These are phyloP conservation scores for Brachyistius frenatus DNA, from an alignment of 2,113 vertebrate species.

Conservation along the genomic window DNA sequence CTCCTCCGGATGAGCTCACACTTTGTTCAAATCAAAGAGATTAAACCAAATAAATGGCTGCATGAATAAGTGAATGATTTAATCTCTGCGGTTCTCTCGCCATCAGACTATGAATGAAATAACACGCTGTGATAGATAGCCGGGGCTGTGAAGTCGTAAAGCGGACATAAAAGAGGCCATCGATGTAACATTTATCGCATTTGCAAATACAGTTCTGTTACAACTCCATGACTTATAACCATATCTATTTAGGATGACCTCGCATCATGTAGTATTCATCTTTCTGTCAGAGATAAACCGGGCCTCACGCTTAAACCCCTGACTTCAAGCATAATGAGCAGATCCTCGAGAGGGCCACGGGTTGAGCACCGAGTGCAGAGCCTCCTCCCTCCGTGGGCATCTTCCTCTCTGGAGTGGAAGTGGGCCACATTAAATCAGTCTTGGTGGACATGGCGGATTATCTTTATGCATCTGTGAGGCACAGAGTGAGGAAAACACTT, in stretches of 20 bases:
- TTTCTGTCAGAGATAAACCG: conserved; percentile 34
- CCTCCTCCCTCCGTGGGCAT: background rate
- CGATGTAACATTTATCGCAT: conserved; percentile 59
- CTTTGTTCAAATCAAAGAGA: conserved; percentile 42
- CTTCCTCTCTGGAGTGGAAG: conserved; percentile 53
- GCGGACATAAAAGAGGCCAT: conserved; percentile 56
- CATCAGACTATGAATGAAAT: conserved; percentile 37
- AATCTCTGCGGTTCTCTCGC: conserved; percentile 21
- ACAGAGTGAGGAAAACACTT: conserved; percentile 66
- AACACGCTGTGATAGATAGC: conserved; percentile 51
- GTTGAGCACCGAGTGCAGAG: conserved; percentile 11
- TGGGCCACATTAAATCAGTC: conserved; percentile 66
- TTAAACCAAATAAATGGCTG: conserved; percentile 45
- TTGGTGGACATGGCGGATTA: conserved; percentile 62
- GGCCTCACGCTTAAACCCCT: conserved; percentile 27
- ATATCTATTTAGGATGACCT: conserved; percentile 47
- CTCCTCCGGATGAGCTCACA: conserved; percentile 13
- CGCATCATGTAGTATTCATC: conserved; percentile 54
- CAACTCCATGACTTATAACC: conserved; percentile 32
- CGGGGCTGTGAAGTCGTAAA: conserved; percentile 40
- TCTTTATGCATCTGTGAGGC: conserved; percentile 60
- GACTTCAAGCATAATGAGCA: conserved; percentile 37
- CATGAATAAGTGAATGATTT: conserved; percentile 52
- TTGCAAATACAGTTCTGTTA: conserved; percentile 51
- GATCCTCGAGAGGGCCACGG: conserved; percentile 16